Base-by-base conservation (phyloP, 2,888 invertebrate species). In the Psococerastis gibbosa region DNA sequence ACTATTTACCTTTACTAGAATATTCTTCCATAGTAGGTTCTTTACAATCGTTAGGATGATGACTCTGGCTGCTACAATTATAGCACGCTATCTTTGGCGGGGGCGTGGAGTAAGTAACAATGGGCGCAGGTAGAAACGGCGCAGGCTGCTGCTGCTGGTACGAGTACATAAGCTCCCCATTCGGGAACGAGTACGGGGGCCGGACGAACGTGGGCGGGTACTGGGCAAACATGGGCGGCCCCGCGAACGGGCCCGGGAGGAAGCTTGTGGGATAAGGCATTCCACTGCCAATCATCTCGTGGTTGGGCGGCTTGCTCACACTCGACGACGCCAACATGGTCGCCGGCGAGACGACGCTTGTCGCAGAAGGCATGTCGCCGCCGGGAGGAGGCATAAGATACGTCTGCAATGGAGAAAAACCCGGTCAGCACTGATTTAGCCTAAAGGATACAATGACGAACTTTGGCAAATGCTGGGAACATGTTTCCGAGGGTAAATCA, bases 21-120 rank as follows among this genome's bases (percentile, higher is more conserved):
- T 88, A 81, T 62, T 88, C 87, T 61, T 94, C 91, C 75, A 92
- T 85, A 45, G 85, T 85, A 49, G 80, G 80, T 59, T 87, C 87
- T 57, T 80, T 79, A 61, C 92, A 94, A 53, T 91, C 91, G 53
- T 73, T 69, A 18, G 88, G 88, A 42, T 72, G 69, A 61, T 94
- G 92, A 43, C 73, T 78, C 45, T 75, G 71, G 43, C 78, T 79
- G 47, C 92, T 92, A 65, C 94, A 94, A 61, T 92, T 94, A 67
- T 82, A 91, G 64, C 92, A 94, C 34, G 83, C 81, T 44, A 73
- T 64, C 59, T 78, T 75, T 35, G 71, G 69, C 42, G 70, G 70
- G 57, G 49, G 50, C 56, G 55, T 47, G 20, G 60, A 58, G 47
- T 61, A 61, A 9, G 59, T 22, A 44, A 43, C 43, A 27, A 43